Percentiles rank a stretch among this genome's conserved stretches.
phyloP scores from a whole-genome alignment of 2,113 vertebrate species.

The Bos javanicus region DNA sequence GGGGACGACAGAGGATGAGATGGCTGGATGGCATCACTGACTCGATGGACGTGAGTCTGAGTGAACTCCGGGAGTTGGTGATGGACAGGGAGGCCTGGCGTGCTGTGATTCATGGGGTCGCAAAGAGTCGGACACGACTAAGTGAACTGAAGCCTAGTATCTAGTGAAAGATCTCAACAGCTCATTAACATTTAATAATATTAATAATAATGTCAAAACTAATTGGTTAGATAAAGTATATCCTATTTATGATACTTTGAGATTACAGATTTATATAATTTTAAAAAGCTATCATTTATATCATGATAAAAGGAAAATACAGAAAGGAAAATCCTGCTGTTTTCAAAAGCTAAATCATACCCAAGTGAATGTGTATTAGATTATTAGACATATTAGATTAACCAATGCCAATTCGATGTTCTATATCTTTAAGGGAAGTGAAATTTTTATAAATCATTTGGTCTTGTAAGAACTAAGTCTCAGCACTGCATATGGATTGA shows the following conservation, averaged over 20 bases:
- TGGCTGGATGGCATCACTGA: too few relatives aligned
- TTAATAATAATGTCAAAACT: background rate
- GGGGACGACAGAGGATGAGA: too few relatives aligned
- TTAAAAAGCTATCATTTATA: background rate
- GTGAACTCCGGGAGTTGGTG: too few relatives aligned
- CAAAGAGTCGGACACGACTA: too few relatives aligned
- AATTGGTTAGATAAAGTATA: background rate
- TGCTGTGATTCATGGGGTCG: too few relatives aligned
- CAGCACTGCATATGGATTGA: background rate
- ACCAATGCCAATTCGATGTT: background rate
- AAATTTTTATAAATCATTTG: background rate
- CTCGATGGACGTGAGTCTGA: too few relatives aligned
- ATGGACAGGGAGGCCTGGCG: too few relatives aligned
- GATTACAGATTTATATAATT: background rate
- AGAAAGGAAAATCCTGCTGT: background rate
- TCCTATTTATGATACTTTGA: background rate
- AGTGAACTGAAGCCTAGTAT: background rate
- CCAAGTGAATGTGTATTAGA: background rate
- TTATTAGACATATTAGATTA: background rate
- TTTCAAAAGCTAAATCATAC: background rate
- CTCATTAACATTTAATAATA: background rate
- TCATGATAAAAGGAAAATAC: background rate
- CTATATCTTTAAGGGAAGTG: background rate
- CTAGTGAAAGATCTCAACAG: background rate
- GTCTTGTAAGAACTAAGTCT: background rate